Evolutionary conservation across 2,888 invertebrate genomes (phyloP), one percentile per base, ranked within the genome.

Genomic region (Ptilodon capucinus): DNA sequence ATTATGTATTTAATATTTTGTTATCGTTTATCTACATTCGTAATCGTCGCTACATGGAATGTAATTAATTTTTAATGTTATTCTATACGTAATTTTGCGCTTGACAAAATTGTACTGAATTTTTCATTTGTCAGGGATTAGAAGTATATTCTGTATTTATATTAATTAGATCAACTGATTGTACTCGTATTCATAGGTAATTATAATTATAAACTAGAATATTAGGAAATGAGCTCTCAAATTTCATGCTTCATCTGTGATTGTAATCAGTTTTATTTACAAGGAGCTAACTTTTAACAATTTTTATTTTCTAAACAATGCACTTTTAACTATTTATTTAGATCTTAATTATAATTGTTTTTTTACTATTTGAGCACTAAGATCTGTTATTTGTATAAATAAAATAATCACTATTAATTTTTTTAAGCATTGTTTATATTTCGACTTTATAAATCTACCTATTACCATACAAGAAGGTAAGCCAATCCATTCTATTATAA

Each of bases 321-420:
- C 88, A 87, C 87, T 84, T 74, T 76, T 77, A 21, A 40, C 75
- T 88, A 87, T 89, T 89, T 89, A 89, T 87, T 86, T 86, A 86
- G 79, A 83, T 80, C 60, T 79, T 80, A 84, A 81, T n/a, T 84
- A 69, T 83, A 82, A 82, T 81, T 80, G 74, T 84, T 85, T 49
- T 75, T 85, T 81, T 81, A 82, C 76, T 83, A 77, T 81, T 81
- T 83, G 81, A 82, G 84, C 89, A 91, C 89, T 84, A 83, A 88
- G 91, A 91, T 91, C 91, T 91, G 91, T 90, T 88, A 89, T 85
- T 86, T 85, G 80, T 90, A 87, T 79, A 81, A 82, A 85, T 78
- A 76, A 79, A 85, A 76, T 79, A 78, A 81, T 78, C 74, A 78
- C 74, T 79, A 80, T 80, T 79, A 77, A 78, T 79, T 81, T 83